These are phyloP conservation scores for Odobenus rosmarus DNA, from an alignment of 2,113 vertebrate species.

Conservation along the genomic window DNA sequence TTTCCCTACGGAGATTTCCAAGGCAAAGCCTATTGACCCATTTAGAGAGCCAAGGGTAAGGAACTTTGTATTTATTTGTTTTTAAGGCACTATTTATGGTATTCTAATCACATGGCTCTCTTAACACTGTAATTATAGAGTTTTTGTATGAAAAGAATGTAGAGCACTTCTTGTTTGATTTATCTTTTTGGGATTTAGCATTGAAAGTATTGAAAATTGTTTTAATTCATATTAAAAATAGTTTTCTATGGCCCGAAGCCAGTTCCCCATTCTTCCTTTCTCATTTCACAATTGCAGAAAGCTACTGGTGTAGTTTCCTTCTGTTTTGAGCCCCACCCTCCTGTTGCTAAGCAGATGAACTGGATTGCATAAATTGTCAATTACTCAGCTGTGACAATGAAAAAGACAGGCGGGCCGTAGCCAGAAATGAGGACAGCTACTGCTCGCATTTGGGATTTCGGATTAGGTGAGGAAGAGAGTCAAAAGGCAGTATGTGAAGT, in stretches of 20 bases:
- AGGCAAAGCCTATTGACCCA: not conserved
- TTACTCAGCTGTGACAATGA: conserved; percentile 52
- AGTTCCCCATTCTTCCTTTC: conserved; percentile 43
- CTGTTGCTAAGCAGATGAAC: conserved; percentile 80
- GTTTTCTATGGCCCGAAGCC: not conserved
- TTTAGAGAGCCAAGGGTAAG: not conserved
- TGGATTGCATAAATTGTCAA: conserved; percentile 75
- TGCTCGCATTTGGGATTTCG: conserved; percentile 47
- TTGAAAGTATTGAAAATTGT: conserved; percentile 38
- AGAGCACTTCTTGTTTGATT: conserved; percentile 43
- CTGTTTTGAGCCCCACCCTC: conserved; percentile 80
- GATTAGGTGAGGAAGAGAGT: conserved; percentile 24
- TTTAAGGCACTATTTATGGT: conserved; percentile 69
- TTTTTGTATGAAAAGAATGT: conserved; percentile 23
- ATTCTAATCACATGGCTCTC: conserved; percentile 20
- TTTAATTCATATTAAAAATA: not conserved
- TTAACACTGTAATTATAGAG: conserved; percentile 64
- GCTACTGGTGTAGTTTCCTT: conserved; percentile 55
- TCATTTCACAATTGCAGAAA: conserved; percentile 34
- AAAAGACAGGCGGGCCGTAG: conserved; percentile 44
- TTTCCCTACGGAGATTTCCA: not conserved
- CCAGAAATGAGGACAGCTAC: conserved; percentile 63
- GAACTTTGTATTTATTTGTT: conserved; percentile 46
- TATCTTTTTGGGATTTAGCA: not conserved
- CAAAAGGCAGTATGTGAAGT: not conserved